These are phyloP conservation scores for fruit fly (Drosophila melanogaster) DNA, from an alignment of 1,140 invertebrate genomes.

Conservation along the genomic window Release_6_plus_ISO1_MT NT_037436.4:2134001-2134500, in stretches of 20 bases:
- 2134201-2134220: slow-evolving; percentile 87
- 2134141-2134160: slow-evolving; percentile 88
- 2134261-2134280: slow-evolving; percentile 39
- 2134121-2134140: slow-evolving; percentile 89
- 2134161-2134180: slow-evolving; percentile 90
- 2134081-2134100: slow-evolving; percentile 53
- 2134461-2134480: slow-evolving; percentile 86
- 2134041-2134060: slow-evolving; percentile 1
- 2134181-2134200: slow-evolving; percentile 89
- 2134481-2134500: slow-evolving; percentile 90
- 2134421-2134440: slow-evolving; percentile 89
- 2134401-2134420: slow-evolving; percentile 88
- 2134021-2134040: background rate
- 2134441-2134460: slow-evolving; percentile 89
- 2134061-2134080: background rate
- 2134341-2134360: slow-evolving; percentile 90
- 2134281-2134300: background rate
- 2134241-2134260: slow-evolving; percentile 88
- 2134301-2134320: slow-evolving; percentile 10
- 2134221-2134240: slow-evolving; percentile 89
- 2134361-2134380: slow-evolving; percentile 89
- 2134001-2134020: background rate
- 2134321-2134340: slow-evolving; percentile 91
- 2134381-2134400: slow-evolving; percentile 90
- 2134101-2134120: slow-evolving; percentile 75